Percentiles rank a stretch among this genome's conserved stretches.
Evolutionary conservation across 2,113 vertebrate species (phyloP).

Genomic region (Peromyscus maniculatus): DNA sequence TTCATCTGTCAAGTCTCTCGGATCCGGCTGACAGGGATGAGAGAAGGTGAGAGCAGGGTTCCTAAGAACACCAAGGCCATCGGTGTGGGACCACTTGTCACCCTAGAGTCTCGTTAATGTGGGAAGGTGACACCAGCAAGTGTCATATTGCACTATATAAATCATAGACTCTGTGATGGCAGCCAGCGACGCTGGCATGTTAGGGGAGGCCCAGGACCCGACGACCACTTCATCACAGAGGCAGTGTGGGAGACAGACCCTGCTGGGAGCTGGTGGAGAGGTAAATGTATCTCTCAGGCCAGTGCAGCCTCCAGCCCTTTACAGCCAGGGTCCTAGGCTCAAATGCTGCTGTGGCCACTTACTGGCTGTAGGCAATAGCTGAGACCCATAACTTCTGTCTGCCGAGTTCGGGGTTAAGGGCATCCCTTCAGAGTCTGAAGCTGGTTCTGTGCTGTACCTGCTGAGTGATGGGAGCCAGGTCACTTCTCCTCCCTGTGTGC

Average conservation of each 20-base stretch:
- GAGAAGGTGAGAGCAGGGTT: conserved; percentile 81
- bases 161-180: conserved; percentile 60
- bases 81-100: conserved; percentile 84
- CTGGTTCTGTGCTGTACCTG: background rate
- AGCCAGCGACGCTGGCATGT: background rate
- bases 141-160: conserved; percentile 78
- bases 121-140: conserved; percentile 84
- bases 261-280: background rate
- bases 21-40: conserved; percentile 79
- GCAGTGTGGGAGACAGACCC: background rate
- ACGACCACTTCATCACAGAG: background rate
- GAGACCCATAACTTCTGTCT: background rate
- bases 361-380: no score
- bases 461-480: background rate
- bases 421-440: background rate
- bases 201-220: background rate
- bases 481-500: background rate
- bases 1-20: conserved; percentile 88
- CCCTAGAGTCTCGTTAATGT: conserved; percentile 83
- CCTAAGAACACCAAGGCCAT: conserved; percentile 63
- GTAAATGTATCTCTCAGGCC: background rate
- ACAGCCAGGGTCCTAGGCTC: background rate
- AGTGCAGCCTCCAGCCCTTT: background rate
- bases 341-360: background rate
- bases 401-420: background rate